Evolutionary conservation across 2,797 vertebrate species (phyloP), one percentile per base, ranked within the genome.

Genomic region (Acanthurus tractus): DNA sequence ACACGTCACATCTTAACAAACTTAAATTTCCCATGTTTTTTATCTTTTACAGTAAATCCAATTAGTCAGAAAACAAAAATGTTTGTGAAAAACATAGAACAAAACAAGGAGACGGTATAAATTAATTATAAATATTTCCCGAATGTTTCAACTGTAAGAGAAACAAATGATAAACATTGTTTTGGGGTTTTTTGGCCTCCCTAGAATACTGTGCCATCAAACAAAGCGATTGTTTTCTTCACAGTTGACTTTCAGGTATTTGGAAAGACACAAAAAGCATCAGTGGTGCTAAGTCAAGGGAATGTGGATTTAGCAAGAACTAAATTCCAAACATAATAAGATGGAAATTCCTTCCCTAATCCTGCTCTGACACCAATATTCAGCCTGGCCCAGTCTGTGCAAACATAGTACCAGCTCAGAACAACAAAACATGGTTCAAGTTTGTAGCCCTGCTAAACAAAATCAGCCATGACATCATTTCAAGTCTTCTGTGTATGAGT

Each of bases 341-440:
- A 91, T 87, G 78, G 81, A 93, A 92, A 94, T 91, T 91, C 92
- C 86, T 90, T 49, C 22, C n/a, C 79, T 93, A 94, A 95, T 94
- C 94, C 92, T 65, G 69, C 88, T 89, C 89, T 68, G 83, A 79
- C 81, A 77, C 79, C 40, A 59, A 79, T 74, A 81, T 79, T 75
- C 61, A 73, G 63, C 52, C 52, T 54, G 58, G 36, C 63, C 13
- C 45, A 66, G 70, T 65, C 36, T 78, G 72, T 71, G 74, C 45
- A 79, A 22, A 40, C 53, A 23, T 9, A 54, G 0, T 40, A 23
- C 44, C 53, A 25, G 45, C 63, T 71, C 71, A 79, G 59, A 79
- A 20, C 40, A 38, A 38, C 34, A 66, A 63, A 65, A 76, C 46
- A 40, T 1, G n/a, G 18, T 62, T 67, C 12, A 40, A 7, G 18